Conservation (phyloP, 2,888 invertebrate species). For the Laothoe populi region DNA sequence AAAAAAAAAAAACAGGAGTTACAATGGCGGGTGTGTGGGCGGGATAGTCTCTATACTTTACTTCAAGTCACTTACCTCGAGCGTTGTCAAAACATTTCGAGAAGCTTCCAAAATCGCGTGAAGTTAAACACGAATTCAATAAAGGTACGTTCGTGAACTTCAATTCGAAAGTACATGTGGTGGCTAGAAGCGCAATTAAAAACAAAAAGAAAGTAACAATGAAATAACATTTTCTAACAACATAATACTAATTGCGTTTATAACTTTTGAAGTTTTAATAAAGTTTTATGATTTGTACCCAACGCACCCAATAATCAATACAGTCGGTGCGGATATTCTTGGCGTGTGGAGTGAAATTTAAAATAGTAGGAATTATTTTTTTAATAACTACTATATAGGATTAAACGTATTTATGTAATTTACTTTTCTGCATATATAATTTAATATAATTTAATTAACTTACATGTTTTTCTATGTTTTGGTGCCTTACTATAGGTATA, state of each 20-base stretch:
- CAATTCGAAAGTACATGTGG: conserved; percentile 22
- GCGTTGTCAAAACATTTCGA: neutral
- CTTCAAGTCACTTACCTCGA: neutral
- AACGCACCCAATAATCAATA: conserved; percentile 71
- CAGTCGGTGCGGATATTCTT: conserved; percentile 45
- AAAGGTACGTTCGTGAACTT: conserved; percentile 17
- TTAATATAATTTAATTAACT: too few species aligned
- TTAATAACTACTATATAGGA: too few species aligned
- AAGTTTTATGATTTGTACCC: conserved; percentile 78
- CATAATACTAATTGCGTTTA: conserved; percentile 70
- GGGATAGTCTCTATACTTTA: too few species aligned
- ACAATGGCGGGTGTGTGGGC: too few species aligned
- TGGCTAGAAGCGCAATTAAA: conserved; percentile 28
- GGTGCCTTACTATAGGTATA: too few species aligned
- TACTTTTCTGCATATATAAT: too few species aligned
- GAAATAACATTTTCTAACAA: conserved; percentile 40
- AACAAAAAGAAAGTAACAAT: conserved; percentile 30
- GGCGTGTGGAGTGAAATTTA: conserved; percentile 35
- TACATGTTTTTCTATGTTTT: too few species aligned
- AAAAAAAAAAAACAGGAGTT: too few species aligned
- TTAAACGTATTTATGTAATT: too few species aligned
- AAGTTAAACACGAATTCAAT: conserved; percentile 2
- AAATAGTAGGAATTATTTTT: too few species aligned
- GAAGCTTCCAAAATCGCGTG: conserved; percentile 16
- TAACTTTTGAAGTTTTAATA: conserved; percentile 74